Conservation (phyloP, 2,113 vertebrate species). For the Spheniscus mendiculus region DNA sequence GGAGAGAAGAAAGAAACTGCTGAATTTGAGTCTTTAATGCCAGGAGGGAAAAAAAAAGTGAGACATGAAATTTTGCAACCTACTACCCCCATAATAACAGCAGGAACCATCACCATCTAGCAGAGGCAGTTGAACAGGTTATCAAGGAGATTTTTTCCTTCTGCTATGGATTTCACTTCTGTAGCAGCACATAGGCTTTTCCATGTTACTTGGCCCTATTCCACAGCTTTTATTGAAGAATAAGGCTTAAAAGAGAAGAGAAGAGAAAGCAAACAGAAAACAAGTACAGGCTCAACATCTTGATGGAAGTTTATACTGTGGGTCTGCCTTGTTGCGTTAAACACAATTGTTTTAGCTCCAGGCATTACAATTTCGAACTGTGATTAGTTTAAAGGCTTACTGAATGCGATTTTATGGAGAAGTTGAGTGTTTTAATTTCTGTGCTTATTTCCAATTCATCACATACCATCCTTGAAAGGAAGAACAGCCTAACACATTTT, state of each 20-base stretch:
- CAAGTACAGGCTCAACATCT: neutral
- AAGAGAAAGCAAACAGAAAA: constrained; percentile 10
- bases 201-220: neutral
- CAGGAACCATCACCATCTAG: neutral
- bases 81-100: constrained; percentile 27
- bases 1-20: constrained; percentile 44
- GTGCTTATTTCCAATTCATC: neutral
- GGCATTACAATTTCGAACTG: neutral
- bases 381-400: constrained; percentile 31
- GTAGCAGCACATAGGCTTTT: neutral
- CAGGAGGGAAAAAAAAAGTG: neutral
- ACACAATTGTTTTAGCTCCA: constrained; percentile 14
- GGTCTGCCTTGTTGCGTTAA: constrained; percentile 18
- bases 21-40: constrained; percentile 57
- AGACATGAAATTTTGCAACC: constrained; percentile 26
- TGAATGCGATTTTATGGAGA: neutral
- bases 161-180: neutral
- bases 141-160: constrained; percentile 2
- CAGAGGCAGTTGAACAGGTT: neutral
- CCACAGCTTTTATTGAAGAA: neutral
- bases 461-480: neutral
- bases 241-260: neutral
- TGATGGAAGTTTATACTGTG: neutral
- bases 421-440: constrained; percentile 8
- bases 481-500: neutral